phyloP scores from a whole-genome alignment of 2,113 vertebrate species.

The Dromas ardeola region DNA sequence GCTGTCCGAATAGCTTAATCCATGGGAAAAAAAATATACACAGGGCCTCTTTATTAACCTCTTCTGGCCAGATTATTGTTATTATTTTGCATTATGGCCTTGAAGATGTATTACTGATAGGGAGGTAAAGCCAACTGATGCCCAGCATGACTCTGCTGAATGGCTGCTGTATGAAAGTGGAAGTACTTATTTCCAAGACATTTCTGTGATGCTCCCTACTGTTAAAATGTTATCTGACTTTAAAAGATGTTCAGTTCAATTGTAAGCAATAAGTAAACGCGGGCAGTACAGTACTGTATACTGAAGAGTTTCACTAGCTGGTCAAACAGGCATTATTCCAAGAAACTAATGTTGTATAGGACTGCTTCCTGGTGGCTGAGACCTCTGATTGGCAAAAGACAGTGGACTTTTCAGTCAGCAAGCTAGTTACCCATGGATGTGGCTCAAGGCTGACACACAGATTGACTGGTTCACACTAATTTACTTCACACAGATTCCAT shows the following conservation, averaged over 20 bases:
- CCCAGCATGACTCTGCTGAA: conserved; percentile 30
- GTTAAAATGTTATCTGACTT: conserved; percentile 61
- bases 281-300: background rate
- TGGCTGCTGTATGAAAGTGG: conserved; percentile 24
- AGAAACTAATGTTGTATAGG: conserved; percentile 45
- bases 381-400: conserved; percentile 66
- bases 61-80: conserved; percentile 48
- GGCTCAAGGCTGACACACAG: conserved; percentile 80
- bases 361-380: conserved; percentile 61
- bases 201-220: conserved; percentile 50
- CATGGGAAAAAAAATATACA: background rate
- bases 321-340: conserved; percentile 54
- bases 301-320: conserved; percentile 28
- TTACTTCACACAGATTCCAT: conserved; percentile 86
- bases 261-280: conserved; percentile 55
- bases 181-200: conserved; percentile 46
- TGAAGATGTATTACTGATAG: conserved; percentile 46
- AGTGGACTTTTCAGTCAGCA: conserved; percentile 70
- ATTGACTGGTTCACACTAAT: conserved; percentile 88
- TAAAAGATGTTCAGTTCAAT: conserved; percentile 49
- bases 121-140: conserved; percentile 36
- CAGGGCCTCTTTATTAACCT: conserved; percentile 48
- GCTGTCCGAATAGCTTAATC: conserved; percentile 36
- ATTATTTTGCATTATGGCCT: conserved; percentile 61
- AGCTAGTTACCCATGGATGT: conserved; percentile 79